These are phyloP conservation scores for Pocillopora damicornis DNA, from an alignment of 64 coral and sea anemone species.

Conservation along the genomic window DNA sequence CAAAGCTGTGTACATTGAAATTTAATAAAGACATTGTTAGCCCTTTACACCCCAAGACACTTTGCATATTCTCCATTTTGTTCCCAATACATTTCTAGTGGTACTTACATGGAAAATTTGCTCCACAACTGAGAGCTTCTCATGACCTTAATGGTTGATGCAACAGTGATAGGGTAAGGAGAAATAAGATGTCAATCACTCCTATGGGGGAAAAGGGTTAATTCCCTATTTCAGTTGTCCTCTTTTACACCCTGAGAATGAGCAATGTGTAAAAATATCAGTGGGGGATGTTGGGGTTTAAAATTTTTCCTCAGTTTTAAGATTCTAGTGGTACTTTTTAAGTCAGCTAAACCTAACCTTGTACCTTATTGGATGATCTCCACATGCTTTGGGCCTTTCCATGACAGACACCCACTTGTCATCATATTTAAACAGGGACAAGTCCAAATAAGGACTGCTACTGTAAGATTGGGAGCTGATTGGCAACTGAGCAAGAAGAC, in stretches of 20 bases:
- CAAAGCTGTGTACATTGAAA: no score
- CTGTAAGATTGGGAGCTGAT: constrained; percentile 99
- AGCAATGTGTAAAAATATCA: not conserved
- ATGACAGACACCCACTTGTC: constrained; percentile 99
- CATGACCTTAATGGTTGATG: no score
- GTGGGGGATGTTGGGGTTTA: not conserved
- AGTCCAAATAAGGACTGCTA: constrained; percentile 94
- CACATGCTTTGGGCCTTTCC: constrained; percentile 99
- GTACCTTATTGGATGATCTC: constrained; percentile 98
- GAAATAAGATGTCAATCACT: no score
- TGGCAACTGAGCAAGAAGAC: constrained; percentile 95
- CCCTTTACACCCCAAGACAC: no score
- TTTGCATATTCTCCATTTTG: no score
- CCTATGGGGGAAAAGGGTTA: no score
- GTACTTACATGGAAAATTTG: no score
- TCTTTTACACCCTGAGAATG: not conserved
- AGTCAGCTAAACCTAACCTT: not conserved
- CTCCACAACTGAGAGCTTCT: no score
- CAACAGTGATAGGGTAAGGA: no score
- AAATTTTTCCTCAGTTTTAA: not conserved
- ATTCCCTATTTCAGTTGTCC: no score
- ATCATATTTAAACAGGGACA: constrained; percentile 98
- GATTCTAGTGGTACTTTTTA: not conserved
- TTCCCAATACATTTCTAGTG: no score
- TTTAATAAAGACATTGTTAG: no score